Evolutionary conservation across 2,888 invertebrate species (phyloP).

Genomic region (Gerris lacustris): DNA sequence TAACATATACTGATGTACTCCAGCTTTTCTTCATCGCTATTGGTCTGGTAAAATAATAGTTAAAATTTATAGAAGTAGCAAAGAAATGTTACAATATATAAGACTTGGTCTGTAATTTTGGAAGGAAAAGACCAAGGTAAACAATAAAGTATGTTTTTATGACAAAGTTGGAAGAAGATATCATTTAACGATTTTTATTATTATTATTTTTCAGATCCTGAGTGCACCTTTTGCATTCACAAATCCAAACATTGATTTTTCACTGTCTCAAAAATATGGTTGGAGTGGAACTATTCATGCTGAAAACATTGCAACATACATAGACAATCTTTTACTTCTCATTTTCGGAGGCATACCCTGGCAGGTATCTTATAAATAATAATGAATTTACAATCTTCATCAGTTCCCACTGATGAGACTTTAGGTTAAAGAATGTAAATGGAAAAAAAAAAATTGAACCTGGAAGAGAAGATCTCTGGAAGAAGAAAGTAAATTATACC

Average conservation of each 20-base stretch:
- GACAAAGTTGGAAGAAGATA: no score
- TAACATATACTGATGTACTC: constrained; percentile 58
- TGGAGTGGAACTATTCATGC: constrained; percentile 45
- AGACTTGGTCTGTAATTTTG: no score
- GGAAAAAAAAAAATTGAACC: no score
- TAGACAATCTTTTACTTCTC: constrained; percentile 47
- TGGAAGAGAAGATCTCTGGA: no score
- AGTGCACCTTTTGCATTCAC: constrained; percentile 23
- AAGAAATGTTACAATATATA: background rate
- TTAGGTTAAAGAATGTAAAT: no score
- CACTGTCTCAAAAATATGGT: constrained; percentile 44
- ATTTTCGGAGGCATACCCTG: constrained; percentile 56
- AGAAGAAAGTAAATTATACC: no score
- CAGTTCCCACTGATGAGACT: background rate
- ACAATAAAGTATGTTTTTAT: no score
- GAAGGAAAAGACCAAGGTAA: no score
- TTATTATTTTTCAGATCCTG: constrained; percentile 16
- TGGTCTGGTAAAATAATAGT: constrained; percentile 42
- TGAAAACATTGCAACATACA: constrained; percentile 42
- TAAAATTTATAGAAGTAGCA: constrained; percentile 27
- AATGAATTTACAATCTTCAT: no score
- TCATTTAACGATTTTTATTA: no score
- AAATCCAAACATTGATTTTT: constrained; percentile 34
- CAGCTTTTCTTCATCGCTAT: constrained; percentile 53
- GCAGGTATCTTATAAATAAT: constrained; percentile 42